These are phyloP conservation scores for Aphaenogaster floridana DNA, from an alignment of 1,140 invertebrate genomes.

Conservation along the genomic window DNA sequence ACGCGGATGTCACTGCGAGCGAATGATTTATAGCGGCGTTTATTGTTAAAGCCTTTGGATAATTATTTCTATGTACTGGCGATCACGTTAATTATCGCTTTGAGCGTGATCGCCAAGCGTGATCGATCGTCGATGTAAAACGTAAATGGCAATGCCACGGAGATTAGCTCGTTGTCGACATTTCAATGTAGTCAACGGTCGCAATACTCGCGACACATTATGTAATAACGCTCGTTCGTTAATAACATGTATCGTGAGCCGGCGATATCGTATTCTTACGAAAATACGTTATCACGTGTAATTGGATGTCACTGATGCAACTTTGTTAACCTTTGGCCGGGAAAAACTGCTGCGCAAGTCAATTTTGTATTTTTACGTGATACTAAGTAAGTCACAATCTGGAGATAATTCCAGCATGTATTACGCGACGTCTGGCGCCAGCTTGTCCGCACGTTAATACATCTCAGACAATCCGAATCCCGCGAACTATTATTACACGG, in stretches of 20 bases:
- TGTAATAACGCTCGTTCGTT: constrained; percentile 17
- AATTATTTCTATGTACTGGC: constrained; percentile 42
- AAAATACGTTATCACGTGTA: constrained; percentile 36
- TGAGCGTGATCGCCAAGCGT: constrained; percentile 1
- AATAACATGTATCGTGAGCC: background rate
- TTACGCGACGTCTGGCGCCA: constrained; percentile 32
- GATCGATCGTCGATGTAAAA: constrained; percentile 36
- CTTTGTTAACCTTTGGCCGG: background rate
- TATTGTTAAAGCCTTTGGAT: constrained; percentile 48
- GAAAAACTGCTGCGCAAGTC: background rate
- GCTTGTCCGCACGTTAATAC: constrained; percentile 26
- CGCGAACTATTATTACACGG: background rate
- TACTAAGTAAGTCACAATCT: background rate
- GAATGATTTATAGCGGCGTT: constrained; percentile 32
- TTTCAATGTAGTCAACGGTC: constrained; percentile 18
- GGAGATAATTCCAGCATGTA: constrained; percentile 7
- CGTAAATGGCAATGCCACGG: constrained; percentile 11
- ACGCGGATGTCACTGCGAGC: background rate
- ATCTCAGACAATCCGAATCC: background rate
- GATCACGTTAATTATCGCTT: constrained; percentile 30
- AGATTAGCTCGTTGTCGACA: constrained; percentile 33
- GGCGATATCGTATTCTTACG: constrained; percentile 26
- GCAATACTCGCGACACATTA: constrained; percentile 19
- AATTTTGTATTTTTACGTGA: constrained; percentile 10
- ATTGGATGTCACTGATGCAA: constrained; percentile 35